Base-by-base conservation (phyloP, 2,797 vertebrate species). In the Betta splendens region DNA sequence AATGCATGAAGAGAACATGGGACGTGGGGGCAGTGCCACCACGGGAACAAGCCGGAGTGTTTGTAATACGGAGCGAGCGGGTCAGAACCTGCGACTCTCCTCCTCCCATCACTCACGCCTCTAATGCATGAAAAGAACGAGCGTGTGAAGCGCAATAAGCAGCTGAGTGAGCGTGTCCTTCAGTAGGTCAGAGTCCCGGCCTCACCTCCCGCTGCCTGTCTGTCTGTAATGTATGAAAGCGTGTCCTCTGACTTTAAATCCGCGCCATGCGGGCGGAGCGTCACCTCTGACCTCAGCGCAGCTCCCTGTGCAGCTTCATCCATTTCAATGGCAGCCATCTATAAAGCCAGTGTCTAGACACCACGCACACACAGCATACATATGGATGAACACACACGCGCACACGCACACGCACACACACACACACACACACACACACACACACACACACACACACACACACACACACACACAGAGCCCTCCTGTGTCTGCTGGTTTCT, bases 261-360 rank as follows among this genome's bases (percentile, higher is more conserved):
- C 45, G 47, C 32, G 17, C 32, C 46, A 32, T 59, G 66, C 61
- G 20, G 69, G 53, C 23, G 23, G 40, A 69, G 52, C n/a, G 23
- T 65, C 20, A 82, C 77, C 79, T 85, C 50, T 77, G 72, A 82
- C 79, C 75, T 45, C 65, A 4, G 68, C 21, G 64, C 48, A 51
- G 47, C 65, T 63, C 16, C 16, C 64, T 38, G 56, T 45, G 59
- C 45, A 55, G 76, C 63, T 69, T 77, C 76, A 81, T 81, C 39
- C 71, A 81, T 80, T 75, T 81, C 79, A 81, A 80, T 80, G 68
- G 62, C 52, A 42, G 48, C 57, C 15, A 25, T 48, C 50, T 64
- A 47, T 64, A 63, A 58, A 74, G 49, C 59, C 44, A 4, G 26
- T 9, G 60, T 80, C 75, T 72, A 71, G 46, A 72, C 51, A 21